These are phyloP conservation scores for Odontophorus gujanensis DNA, from an alignment of 2,113 vertebrate genomes.

Conservation along the genomic window DNA sequence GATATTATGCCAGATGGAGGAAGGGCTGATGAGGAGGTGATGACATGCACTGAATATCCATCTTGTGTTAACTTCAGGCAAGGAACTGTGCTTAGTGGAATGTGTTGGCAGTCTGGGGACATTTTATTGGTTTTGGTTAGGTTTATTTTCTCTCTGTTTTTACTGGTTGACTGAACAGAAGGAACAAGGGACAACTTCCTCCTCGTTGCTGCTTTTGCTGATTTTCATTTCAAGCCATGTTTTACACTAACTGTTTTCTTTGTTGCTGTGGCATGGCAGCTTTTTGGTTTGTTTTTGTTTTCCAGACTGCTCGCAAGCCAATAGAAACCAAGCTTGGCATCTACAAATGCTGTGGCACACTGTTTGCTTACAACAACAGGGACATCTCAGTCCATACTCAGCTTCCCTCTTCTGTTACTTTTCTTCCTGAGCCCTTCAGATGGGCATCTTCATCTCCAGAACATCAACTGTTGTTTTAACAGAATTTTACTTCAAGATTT, in stretches of 20 bases:
- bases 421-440: neutral
- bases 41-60: conserved; percentile 49
- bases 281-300: neutral
- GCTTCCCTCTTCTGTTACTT: neutral
- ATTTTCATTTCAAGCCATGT: neutral
- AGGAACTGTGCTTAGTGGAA: conserved; percentile 50
- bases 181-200: neutral
- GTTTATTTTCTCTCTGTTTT: neutral
- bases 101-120: conserved; percentile 41
- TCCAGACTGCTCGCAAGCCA: neutral
- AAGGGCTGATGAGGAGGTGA: conserved; percentile 57
- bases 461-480: neutral
- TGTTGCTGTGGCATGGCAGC: neutral
- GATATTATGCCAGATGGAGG: conserved; percentile 13
- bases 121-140: conserved; percentile 8
- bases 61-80: conserved; percentile 45
- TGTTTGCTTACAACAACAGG: too few species aligned
- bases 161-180: neutral
- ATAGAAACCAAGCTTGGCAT: neutral
- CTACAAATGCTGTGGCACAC: neutral
- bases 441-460: neutral
- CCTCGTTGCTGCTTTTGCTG: neutral
- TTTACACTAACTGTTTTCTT: neutral
- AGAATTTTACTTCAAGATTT: neutral
- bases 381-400: neutral